Base-by-base conservation (phyloP, 2,888 invertebrate genomes). In the Busseola fusca region DNA sequence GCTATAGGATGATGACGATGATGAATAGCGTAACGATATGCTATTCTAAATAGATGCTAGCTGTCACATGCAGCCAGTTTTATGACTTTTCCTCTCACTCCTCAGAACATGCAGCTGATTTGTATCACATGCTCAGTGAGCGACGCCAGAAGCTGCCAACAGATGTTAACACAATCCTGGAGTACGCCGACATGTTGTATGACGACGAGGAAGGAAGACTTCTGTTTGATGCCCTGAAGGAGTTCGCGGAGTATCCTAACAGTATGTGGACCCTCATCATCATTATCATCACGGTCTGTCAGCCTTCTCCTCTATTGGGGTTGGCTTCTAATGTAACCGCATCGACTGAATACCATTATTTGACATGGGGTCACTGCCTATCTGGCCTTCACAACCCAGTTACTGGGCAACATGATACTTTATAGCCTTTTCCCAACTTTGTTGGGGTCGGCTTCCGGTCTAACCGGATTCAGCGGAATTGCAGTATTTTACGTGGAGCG, bases 181-280 rank as follows among this genome's bases (percentile, higher is more conserved):
- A 69, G 25, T 27, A 68, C 7, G 69, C 34, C 3, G 42, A 69
- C 42, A 42, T 25, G 12, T 18, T 69, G 21, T 69, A 68, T 25
- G 54, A 34, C 4, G 54, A 69, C 21, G 21, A 25, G 0, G 69
- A 69, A 25, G 69, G 69, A 4, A 21, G 16, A 56, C 42, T 34
- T 1, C 42, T 69, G 30, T 21, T 42, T 21, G 54, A 45, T 7
- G 34, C 10, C 5, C 10, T 69, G 21, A 25, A 42, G 7, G 54
- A 69, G 4, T 68, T 69, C 30, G 42, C 30, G 3, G 16, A 6
- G 21, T 69, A 21, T 34, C 69, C 69, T 69, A 56, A 69, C 0
- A 21, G 69, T 69, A 54, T 10, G 69, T 54, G 21, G 3, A 42
- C 0, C 2, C 16, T 21, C 3, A 27, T n/a, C 30, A 52, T 52